A percentile compares a stretch with the other conserved stretches of the same genome.
Evolutionary conservation across 2,888 invertebrate species (phyloP).

Genomic region (Scaptomyza cyrtandrae): DNA sequence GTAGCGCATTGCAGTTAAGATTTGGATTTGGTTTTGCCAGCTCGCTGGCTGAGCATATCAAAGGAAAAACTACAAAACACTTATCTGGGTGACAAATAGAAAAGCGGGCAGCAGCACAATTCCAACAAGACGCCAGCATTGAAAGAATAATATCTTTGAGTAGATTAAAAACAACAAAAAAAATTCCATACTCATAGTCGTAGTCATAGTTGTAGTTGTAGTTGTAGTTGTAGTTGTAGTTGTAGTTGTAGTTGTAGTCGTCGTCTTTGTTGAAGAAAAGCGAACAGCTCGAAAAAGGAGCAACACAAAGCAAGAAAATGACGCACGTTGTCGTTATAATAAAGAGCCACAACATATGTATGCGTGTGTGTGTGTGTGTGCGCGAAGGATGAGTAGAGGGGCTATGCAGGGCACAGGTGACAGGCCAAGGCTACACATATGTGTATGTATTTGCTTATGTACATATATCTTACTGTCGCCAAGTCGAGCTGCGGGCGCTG

Average conservation of each 20-base stretch:
- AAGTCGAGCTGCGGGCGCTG: slow-evolving; percentile 48
- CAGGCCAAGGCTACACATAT: slow-evolving; percentile 35
- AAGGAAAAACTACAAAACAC: slow-evolving; percentile 78
- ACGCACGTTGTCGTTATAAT: slow-evolving; percentile 71
- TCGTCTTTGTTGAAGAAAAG: slow-evolving; percentile 29
- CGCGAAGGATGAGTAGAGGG: background rate
- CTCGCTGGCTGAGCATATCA: slow-evolving; percentile 73
- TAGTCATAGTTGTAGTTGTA: slow-evolving; percentile 10
- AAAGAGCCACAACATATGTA: slow-evolving; percentile 49
- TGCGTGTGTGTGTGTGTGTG: slow-evolving; percentile 7
- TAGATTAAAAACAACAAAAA: slow-evolving; percentile 74
- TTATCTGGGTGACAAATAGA: slow-evolving; percentile 80
- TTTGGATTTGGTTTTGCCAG: slow-evolving; percentile 72
- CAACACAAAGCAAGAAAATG: slow-evolving; percentile 68
- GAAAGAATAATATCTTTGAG: slow-evolving; percentile 75
- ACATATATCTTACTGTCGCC: slow-evolving; percentile 22
- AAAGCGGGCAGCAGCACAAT: slow-evolving; percentile 53
- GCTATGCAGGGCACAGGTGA: slow-evolving; percentile 11
- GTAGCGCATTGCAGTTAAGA: slow-evolving; percentile 74
- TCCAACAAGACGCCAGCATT: slow-evolving; percentile 53
- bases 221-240: slow-evolving; percentile 22
- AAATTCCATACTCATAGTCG: slow-evolving; percentile 4
- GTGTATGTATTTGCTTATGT: slow-evolving; percentile 6
- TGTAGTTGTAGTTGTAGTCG: too few species aligned
- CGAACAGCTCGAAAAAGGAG: slow-evolving; percentile 54